Evolutionary conservation across 2,888 invertebrate species (phyloP).

Genomic region (Ligdia adustata): DNA sequence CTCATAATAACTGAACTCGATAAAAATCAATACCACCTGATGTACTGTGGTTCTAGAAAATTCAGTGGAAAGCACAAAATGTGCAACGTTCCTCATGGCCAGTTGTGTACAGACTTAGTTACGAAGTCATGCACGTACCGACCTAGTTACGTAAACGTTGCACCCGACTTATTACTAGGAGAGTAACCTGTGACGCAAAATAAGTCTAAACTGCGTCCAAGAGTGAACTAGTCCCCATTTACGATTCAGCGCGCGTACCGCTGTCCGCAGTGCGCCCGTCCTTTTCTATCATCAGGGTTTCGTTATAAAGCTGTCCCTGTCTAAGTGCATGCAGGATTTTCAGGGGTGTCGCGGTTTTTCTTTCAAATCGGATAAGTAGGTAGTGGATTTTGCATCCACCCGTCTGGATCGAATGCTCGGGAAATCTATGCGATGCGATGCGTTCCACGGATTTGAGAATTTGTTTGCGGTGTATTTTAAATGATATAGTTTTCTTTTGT

Average conservation of each 20-base stretch:
- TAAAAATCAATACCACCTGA: background rate
- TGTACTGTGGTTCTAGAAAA: too few species aligned
- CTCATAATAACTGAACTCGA: background rate
- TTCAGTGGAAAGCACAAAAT: too few species aligned
- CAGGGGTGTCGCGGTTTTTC: slow-evolving; percentile 64
- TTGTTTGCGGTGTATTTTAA: background rate
- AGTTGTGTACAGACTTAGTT: too few species aligned
- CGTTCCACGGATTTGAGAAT: slow-evolving; percentile 1
- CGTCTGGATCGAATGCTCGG: slow-evolving; percentile 36
- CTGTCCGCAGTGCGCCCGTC: slow-evolving; percentile 69
- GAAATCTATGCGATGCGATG: too few species aligned
- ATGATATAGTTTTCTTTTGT: background rate
- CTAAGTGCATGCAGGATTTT: slow-evolving; percentile 69
- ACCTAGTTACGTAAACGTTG: slow-evolving; percentile 12
- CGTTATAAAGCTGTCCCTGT: slow-evolving; percentile 44
- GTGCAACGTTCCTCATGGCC: too few species aligned
- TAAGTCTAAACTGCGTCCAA: slow-evolving; percentile 47
- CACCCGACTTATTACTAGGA: slow-evolving; percentile 36
- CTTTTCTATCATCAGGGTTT: slow-evolving; percentile 40
- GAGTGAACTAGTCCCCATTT: slow-evolving; percentile 55
- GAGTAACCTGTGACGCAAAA: slow-evolving; percentile 50
- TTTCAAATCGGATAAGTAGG: slow-evolving; percentile 48
- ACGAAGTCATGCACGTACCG: too few species aligned
- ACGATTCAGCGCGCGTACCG: slow-evolving; percentile 71
- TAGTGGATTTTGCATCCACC: slow-evolving; percentile 62